phyloP scores from a whole-genome alignment of 2,113 vertebrate genomes.

The Danio rerio region GRCz12tu NC_133183.1:13136501-13137000 shows the following conservation, averaged over 20 bases:
- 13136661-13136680: slow-evolving; percentile 2
- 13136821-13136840: no score
- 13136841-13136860: no score
- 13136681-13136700: background rate
- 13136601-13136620: background rate
- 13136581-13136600: slow-evolving; percentile 35
- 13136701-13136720: background rate
- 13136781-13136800: no score
- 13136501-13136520: slow-evolving; percentile 52
- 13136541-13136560: background rate
- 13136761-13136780: no score
- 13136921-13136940: no score
- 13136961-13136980: no score
- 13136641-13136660: background rate
- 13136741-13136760: background rate
- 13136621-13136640: background rate
- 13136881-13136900: no score
- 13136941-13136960: no score
- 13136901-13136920: no score
- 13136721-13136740: background rate
- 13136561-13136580: slow-evolving; percentile 48
- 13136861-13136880: no score
- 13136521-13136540: slow-evolving; percentile 4
- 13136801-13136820: no score
- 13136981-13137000: no score